Evolutionary conservation across 2,797 vertebrate genomes (phyloP).

Genomic region (Onychomys torridus): DNA sequence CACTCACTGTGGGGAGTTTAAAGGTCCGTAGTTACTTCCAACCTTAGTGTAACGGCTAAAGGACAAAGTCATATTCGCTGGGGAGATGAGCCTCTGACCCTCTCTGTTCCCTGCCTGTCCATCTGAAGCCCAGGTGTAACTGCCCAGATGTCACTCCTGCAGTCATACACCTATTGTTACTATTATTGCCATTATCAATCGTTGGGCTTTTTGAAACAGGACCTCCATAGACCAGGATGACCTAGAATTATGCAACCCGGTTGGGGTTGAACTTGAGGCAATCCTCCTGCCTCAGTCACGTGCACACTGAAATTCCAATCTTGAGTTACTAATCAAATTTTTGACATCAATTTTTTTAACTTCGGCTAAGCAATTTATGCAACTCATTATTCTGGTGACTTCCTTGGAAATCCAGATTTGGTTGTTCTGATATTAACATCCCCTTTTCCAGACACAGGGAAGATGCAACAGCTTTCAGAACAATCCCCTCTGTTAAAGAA

Average conservation of each 20-base stretch:
- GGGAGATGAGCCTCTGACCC: not conserved
- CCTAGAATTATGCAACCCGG: not conserved
- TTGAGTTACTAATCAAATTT: conserved; percentile 42
- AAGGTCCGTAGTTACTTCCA: not conserved
- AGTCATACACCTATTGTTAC: not conserved
- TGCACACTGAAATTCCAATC: not conserved
- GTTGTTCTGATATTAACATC: conserved; percentile 43
- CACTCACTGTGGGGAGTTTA: not conserved
- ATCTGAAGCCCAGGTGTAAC: not conserved
- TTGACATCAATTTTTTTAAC: conserved; percentile 60
- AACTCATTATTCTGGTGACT: conserved; percentile 74
- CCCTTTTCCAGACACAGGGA: not conserved
- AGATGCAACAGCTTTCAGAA: conserved; percentile 53
- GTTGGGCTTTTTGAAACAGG: not conserved
- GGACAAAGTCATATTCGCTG: not conserved
- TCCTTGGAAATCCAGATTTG: conserved; percentile 67
- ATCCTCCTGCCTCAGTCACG: not conserved
- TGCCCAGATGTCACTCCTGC: not conserved
- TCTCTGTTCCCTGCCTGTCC: not conserved
- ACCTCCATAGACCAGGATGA: not conserved
- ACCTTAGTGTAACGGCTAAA: not conserved
- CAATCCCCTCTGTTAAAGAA: conserved; percentile 37
- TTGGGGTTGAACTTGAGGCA: not conserved
- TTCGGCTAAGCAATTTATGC: conserved; percentile 60
- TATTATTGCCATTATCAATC: conserved; percentile 5